phyloP scores from a whole-genome alignment of 1,140 invertebrate species.

The Trachymyrmex cornetzi region DNA sequence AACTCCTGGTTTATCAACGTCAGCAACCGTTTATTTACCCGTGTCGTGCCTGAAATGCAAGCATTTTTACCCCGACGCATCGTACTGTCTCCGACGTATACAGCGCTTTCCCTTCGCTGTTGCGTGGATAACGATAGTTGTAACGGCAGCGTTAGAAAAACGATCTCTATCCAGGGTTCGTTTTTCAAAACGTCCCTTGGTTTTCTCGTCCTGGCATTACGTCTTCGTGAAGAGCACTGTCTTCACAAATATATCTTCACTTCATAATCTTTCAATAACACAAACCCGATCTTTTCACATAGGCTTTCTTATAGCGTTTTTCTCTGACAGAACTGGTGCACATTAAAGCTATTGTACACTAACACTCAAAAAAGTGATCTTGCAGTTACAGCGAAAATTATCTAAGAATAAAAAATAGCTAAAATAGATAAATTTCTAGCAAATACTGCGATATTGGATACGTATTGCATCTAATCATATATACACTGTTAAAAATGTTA shows the following conservation, averaged over 20 bases:
- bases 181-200: not conserved
- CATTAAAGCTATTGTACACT: too few relatives aligned
- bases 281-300: constrained; percentile 10
- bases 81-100: not conserved
- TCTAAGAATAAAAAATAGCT: too few relatives aligned
- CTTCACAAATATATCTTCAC: too few relatives aligned
- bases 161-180: not conserved
- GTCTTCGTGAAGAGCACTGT: constrained; percentile 2
- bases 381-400: too few relatives aligned
- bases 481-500: too few relatives aligned
- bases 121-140: not conserved
- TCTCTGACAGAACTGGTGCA: too few relatives aligned
- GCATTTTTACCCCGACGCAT: constrained; percentile 56
- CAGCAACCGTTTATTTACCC: constrained; percentile 70
- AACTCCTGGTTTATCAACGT: constrained; percentile 67
- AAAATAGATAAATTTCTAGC: too few relatives aligned
- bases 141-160: not conserved
- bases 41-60: constrained; percentile 46
- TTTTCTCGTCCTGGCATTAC: not conserved
- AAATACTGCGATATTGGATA: too few relatives aligned
- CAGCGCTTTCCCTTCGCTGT: not conserved
- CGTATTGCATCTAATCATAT: too few relatives aligned
- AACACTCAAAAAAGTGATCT: too few relatives aligned
- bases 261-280: constrained; percentile 51
- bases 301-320: not conserved